Evolutionary conservation across 2,797 vertebrate genomes (phyloP), one percentile per base, ranked within the genome.

Genomic region (Hozukius guyotensis): DNA sequence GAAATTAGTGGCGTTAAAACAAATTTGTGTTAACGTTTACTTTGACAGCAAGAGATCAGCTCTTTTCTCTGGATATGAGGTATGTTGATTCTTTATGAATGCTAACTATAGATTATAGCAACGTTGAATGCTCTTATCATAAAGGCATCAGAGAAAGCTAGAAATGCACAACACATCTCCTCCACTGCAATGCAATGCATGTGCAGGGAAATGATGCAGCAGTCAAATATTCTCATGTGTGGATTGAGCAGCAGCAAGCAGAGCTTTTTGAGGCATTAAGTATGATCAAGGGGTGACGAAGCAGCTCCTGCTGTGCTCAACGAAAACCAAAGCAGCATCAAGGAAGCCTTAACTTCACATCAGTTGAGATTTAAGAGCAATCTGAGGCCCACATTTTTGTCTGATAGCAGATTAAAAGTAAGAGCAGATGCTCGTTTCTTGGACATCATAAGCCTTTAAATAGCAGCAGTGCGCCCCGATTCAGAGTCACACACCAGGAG

Each of bases 371-470:
- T 68, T 72, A n/a, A 77, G 62, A 76, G 34, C 71, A 75, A 76
- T 62, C 84, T 56, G 75, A 75, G 61, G 10, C 62, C 10, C 16
- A 20, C 8, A 46, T 56, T 64, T 66, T 61, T 18, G 16, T 27
- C 63, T 46, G 49, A 38, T 49, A 5, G 57, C 66, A 83, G 74
- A 90, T 88, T 81, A 86, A 87, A 81, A 86, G 71, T 62, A 16
- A 61, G 65, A 85, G 85, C 77, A 61, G 84, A 71, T 66, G 82
- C 80, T 73, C 66, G 78, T 88, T 93, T 86, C 81, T 89, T 87
- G 78, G 81, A 86, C 87, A 87, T 80, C 86, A 73, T 57, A 82
- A 80, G 81, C 67, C 86, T 90, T 88, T 87, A 91, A 91, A 92
- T 89, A 92, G 91, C 81, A 67, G 42, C 14, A 52, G 78, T 13